These are phyloP conservation scores for Cryptocheilus praepositus DNA, from an alignment of 2,888 invertebrate genomes.

Conservation along the genomic window DNA sequence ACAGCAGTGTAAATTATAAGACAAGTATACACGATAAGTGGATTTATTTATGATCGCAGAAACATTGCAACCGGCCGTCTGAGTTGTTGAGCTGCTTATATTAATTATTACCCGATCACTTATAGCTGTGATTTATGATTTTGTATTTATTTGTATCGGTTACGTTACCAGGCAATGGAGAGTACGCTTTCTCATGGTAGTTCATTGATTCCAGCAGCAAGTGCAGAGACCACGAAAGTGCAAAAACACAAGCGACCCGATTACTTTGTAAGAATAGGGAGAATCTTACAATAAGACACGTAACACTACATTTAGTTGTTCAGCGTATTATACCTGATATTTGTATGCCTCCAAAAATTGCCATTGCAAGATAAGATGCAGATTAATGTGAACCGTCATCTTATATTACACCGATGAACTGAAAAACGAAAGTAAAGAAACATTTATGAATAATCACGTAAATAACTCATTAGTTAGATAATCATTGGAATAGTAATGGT, in stretches of 20 bases:
- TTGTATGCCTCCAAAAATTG: background rate
- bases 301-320: background rate
- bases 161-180: slow-evolving; percentile 35
- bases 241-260: no score
- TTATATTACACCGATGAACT: background rate
- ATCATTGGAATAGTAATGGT: slow-evolving; percentile 22
- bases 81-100: slow-evolving; percentile 27
- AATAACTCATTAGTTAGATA: slow-evolving; percentile 32
- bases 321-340: background rate
- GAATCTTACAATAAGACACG: background rate
- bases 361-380: background rate
- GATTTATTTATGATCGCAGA: slow-evolving; percentile 16
- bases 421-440: slow-evolving; percentile 45
- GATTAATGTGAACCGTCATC: background rate
- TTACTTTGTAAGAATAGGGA: slow-evolving; percentile 8
- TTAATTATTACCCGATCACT: slow-evolving; percentile 44
- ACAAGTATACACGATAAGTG: slow-evolving; percentile 9
- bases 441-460: slow-evolving; percentile 45
- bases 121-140: slow-evolving; percentile 46
- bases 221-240: slow-evolving; percentile 37
- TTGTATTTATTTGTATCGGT: slow-evolving; percentile 47
- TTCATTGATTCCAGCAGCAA: slow-evolving; percentile 32
- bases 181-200: slow-evolving; percentile 31
- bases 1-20: slow-evolving; percentile 10
- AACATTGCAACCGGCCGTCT: slow-evolving; percentile 22